phyloP scores from a whole-genome alignment of 2,113 vertebrate genomes.

The Dasyurus viverrinus region DNA sequence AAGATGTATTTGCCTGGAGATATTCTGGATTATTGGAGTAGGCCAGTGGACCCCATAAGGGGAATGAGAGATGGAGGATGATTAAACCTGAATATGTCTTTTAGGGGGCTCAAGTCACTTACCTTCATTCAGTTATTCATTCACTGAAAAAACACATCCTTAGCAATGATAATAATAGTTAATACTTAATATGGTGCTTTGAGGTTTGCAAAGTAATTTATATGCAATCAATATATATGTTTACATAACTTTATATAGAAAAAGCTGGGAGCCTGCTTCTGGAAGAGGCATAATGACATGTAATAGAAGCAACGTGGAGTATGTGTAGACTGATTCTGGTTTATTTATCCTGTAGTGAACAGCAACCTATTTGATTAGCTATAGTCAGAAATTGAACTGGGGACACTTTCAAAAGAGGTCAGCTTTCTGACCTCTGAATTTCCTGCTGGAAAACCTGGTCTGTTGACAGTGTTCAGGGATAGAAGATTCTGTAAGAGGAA shows the following conservation, averaged over 20 bases:
- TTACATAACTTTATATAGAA: not conserved
- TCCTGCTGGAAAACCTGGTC: not conserved
- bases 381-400: not conserved
- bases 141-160: not conserved
- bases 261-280: not conserved
- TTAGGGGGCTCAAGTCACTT: not conserved
- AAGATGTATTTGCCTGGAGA: not conserved
- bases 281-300: not conserved
- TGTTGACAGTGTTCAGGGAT: not conserved
- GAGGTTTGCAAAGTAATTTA: not conserved
- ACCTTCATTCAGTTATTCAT: not conserved
- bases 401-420: not conserved
- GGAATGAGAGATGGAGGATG: not conserved
- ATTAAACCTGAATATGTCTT: not conserved
- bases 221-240: not conserved
- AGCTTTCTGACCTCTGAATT: not conserved
- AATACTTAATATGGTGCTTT: not conserved
- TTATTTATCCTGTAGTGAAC: not conserved
- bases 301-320: not conserved
- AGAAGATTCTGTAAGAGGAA: not conserved
- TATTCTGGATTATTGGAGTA: not conserved
- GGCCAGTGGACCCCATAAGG: not conserved
- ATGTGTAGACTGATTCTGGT: not conserved
- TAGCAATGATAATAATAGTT: not conserved
- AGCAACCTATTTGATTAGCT: not conserved